Conservation (phyloP, 2,797 vertebrate genomes). For the Sebastes minor region DNA sequence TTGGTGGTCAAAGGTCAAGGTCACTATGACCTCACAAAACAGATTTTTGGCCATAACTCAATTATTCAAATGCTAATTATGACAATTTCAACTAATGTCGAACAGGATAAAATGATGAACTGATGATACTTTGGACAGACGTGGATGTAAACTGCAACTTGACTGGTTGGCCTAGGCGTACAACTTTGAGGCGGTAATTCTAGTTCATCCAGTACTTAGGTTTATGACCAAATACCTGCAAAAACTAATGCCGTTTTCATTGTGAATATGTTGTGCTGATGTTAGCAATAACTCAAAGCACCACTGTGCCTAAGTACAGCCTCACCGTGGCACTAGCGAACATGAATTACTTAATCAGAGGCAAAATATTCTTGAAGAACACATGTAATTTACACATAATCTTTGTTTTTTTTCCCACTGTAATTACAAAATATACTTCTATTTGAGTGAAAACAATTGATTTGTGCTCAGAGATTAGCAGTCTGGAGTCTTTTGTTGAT, state of each 20-base stretch:
- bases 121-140: no score
- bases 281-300: no score
- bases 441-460: background rate
- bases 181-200: background rate
- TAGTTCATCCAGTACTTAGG: background rate
- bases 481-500: background rate
- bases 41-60: no score
- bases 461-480: no score
- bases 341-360: background rate
- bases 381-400: background rate
- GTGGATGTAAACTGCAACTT: background rate
- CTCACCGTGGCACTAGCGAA: background rate
- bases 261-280: no score
- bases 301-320: background rate
- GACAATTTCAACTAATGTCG: background rate
- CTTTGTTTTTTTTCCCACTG: background rate
- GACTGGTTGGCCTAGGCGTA: background rate
- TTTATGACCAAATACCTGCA: no score
- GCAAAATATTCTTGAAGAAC: background rate
- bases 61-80: no score
- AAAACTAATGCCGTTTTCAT: no score
- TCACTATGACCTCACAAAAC: no score
- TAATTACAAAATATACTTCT: background rate
- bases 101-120: background rate
- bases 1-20: no score